Percentiles rank a stretch among this genome's conserved stretches.
These are phyloP conservation scores for Galago senegalensis DNA, from an alignment of 2,797 vertebrate genomes.

Conservation along the genomic window DNA sequence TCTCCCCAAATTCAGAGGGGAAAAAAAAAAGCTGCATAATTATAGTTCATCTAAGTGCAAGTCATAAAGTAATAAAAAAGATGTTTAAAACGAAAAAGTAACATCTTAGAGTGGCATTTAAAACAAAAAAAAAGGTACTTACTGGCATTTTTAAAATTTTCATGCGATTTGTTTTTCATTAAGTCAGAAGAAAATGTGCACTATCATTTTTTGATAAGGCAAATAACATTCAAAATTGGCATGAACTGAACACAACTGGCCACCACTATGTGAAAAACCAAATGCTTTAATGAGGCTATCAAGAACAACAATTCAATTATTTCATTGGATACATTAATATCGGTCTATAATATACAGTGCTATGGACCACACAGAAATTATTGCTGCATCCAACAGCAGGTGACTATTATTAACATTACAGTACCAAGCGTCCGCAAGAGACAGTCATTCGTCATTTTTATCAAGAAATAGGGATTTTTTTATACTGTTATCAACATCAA, in stretches of 20 bases:
- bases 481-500: slow-evolving; percentile 89
- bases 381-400: slow-evolving; percentile 92
- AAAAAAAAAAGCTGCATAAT: neutral
- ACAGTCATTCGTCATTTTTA: slow-evolving; percentile 91
- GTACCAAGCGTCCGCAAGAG: slow-evolving; percentile 92
- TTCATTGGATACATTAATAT: slow-evolving; percentile 92
- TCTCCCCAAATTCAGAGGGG: slow-evolving; percentile 63
- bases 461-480: slow-evolving; percentile 90
- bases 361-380: slow-evolving; percentile 91
- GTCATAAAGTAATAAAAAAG: slow-evolving; percentile 71
- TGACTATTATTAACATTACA: slow-evolving; percentile 93
- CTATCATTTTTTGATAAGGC: slow-evolving; percentile 52
- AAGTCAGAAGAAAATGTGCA: slow-evolving; percentile 56
- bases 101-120: slow-evolving; percentile 57
- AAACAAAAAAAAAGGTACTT: slow-evolving; percentile 40
- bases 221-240: slow-evolving; percentile 35
- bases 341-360: slow-evolving; percentile 92
- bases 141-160: slow-evolving; percentile 15
- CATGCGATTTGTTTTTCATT: slow-evolving; percentile 59
- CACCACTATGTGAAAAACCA: slow-evolving; percentile 90
- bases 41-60: neutral
- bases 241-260: slow-evolving; percentile 84
- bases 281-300: slow-evolving; percentile 95
- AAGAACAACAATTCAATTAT: slow-evolving; percentile 92
- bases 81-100: slow-evolving; percentile 63